A percentile compares a stretch with the other conserved stretches of the same genome.
These are phyloP conservation scores for Eustalomyia histrio DNA, from an alignment of 2,888 invertebrate genomes.

Conservation along the genomic window DNA sequence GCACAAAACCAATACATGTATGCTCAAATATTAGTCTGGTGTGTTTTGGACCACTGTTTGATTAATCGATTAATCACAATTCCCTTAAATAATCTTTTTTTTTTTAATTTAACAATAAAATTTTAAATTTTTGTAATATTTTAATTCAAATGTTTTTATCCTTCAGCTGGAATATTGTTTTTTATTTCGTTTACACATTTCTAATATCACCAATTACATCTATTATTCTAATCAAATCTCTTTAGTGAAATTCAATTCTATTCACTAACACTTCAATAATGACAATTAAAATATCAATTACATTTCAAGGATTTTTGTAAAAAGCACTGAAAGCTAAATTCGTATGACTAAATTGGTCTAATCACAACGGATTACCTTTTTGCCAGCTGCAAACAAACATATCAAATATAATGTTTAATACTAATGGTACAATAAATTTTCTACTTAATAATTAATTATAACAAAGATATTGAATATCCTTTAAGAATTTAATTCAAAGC, in stretches of 20 bases:
- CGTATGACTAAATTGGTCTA: slow-evolving; percentile 34
- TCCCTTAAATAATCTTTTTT: too few relatives aligned
- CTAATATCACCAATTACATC: neutral
- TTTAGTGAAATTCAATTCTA: slow-evolving; percentile 25
- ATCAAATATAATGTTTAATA: slow-evolving; percentile 11
- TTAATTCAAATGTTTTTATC: too few relatives aligned
- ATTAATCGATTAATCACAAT: too few relatives aligned
- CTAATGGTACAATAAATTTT: slow-evolving; percentile 41
- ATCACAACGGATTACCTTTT: slow-evolving; percentile 43
- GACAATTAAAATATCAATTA: slow-evolving; percentile 32
- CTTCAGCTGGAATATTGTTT: too few relatives aligned
- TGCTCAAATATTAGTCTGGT: too few relatives aligned
- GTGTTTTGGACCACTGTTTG: too few relatives aligned
- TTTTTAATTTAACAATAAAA: too few relatives aligned
- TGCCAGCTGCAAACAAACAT: slow-evolving; percentile 1
- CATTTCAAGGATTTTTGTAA: slow-evolving; percentile 15
- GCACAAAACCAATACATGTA: too few relatives aligned
- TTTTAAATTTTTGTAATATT: too few relatives aligned
- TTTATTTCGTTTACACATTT: too few relatives aligned
- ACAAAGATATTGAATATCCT: slow-evolving; percentile 45
- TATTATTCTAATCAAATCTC: neutral
- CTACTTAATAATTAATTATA: slow-evolving; percentile 57
- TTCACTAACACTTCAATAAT: slow-evolving; percentile 39
- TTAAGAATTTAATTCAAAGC: slow-evolving; percentile 57
- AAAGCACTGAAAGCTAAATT: slow-evolving; percentile 20